A percentile compares a stretch with the other conserved stretches of the same genome.
phyloP scores from a whole-genome alignment of 2,888 invertebrate species.

The Diplazon laetatorius region DNA sequence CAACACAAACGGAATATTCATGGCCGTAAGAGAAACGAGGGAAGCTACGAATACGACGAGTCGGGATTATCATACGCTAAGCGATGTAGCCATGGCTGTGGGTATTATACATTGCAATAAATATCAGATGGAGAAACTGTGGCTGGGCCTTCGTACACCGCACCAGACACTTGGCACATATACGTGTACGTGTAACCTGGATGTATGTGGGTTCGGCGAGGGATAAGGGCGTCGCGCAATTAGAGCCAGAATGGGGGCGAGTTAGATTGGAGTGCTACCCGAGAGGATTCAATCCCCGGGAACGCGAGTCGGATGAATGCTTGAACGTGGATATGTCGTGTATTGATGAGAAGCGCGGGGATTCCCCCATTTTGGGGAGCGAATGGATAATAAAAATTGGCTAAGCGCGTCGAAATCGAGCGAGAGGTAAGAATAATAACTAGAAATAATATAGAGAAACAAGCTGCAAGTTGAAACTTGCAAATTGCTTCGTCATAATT shows the following conservation, averaged over 20 bases:
- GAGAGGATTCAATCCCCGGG: slow-evolving; percentile 28
- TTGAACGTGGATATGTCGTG: background rate
- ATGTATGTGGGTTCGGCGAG: background rate
- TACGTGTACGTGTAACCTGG: too few relatives aligned
- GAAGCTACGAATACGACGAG: slow-evolving; percentile 25
- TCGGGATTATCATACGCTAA: slow-evolving; percentile 11
- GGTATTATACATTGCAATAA: slow-evolving; percentile 3
- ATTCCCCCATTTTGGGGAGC: background rate
- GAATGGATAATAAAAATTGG: background rate
- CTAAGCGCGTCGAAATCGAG: background rate
- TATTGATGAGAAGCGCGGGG: background rate
- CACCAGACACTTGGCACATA: too few relatives aligned
- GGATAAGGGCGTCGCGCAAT: slow-evolving; percentile 20
- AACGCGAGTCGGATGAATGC: slow-evolving; percentile 2
- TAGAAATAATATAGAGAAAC: slow-evolving; percentile 49
- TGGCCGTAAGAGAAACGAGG: slow-evolving; percentile 20
- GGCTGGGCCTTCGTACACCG: background rate
- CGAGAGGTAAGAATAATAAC: slow-evolving; percentile 42
- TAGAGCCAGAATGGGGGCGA: slow-evolving; percentile 21
- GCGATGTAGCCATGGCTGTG: background rate
- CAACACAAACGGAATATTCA: slow-evolving; percentile 36
- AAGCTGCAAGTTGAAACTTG: too few relatives aligned
- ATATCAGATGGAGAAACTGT: background rate
- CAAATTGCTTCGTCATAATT: too few relatives aligned
- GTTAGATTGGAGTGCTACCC: slow-evolving; percentile 46